Percentiles rank a stretch among this genome's conserved stretches.
phyloP scores from a whole-genome alignment of 2,888 invertebrate genomes.

The Rhingia rostrata region DNA sequence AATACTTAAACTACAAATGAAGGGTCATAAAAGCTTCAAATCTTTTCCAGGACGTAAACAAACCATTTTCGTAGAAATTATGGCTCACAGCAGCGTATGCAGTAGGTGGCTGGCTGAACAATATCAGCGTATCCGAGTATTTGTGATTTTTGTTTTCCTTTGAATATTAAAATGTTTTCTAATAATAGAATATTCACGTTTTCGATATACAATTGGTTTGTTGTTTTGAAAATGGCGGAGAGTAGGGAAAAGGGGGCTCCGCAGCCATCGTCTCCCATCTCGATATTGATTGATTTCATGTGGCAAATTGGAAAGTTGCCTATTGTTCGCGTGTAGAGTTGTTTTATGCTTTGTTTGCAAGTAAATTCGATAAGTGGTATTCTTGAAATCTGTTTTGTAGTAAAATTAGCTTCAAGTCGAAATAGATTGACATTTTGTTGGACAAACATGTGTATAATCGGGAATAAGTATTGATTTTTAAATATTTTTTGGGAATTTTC shows the following conservation, averaged over 20 bases:
- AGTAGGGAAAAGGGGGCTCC: constrained; percentile 1
- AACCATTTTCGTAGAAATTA: neutral
- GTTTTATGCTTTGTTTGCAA: neutral
- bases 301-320: constrained; percentile 60
- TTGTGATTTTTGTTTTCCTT: neutral
- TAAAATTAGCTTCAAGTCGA: neutral
- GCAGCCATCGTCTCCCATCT: neutral
- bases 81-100: constrained; percentile 7
- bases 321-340: constrained; percentile 51
- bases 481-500: no score
- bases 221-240: neutral
- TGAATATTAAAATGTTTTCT: constrained; percentile 5
- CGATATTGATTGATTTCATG: constrained; percentile 46
- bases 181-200: constrained; percentile 31
- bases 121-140: neutral
- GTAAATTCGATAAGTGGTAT: constrained; percentile 11
- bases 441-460: neutral
- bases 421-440: neutral
- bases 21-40: constrained; percentile 52
- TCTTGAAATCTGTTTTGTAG: constrained; percentile 9
- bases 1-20: constrained; percentile 33
- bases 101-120: no score
- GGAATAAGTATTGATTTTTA: neutral
- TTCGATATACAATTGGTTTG: neutral
- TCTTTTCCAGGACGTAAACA: constrained; percentile 37